Evolutionary conservation across 2,113 vertebrate genomes (phyloP).

Genomic region (Hipposideros armiger): DNA sequence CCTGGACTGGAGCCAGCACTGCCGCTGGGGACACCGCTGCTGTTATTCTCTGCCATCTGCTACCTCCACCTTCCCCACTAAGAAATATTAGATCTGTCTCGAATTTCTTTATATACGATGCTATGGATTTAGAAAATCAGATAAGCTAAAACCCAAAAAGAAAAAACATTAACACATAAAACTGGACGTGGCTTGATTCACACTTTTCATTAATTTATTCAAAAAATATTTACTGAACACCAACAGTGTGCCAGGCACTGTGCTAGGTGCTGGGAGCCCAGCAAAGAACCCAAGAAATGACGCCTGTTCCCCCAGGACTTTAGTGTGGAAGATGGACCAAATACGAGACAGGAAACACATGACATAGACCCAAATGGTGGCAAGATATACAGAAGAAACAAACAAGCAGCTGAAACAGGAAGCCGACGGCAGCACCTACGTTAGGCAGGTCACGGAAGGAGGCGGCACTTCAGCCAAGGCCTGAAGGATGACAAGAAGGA

Average conservation of each 20-base stretch:
- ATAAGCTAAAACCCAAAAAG: neutral
- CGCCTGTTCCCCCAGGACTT: neutral
- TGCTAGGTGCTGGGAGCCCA: neutral
- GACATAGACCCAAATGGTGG: neutral
- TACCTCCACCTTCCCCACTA: neutral
- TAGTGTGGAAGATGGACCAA: neutral
- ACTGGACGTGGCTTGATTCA: neutral
- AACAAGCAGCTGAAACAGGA: neutral
- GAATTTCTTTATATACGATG: slow-evolving; percentile 3
- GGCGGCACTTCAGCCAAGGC: too few relatives aligned
- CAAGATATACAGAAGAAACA: neutral
- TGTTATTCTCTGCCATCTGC: neutral
- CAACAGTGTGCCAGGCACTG: neutral
- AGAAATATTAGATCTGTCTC: neutral
- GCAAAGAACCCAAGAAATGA: neutral
- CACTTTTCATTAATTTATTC: slow-evolving; percentile 27
- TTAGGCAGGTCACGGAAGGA: neutral
- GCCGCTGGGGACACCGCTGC: neutral
- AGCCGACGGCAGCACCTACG: neutral
- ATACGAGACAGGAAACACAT: neutral
- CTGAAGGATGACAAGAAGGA: too few relatives aligned
- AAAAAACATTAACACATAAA: slow-evolving; percentile 31
- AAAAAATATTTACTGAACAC: neutral
- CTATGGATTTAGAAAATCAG: slow-evolving; percentile 25
- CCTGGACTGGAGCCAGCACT: neutral